These are phyloP conservation scores for Artemisiospiza belli DNA, from an alignment of 2,113 vertebrate genomes.

Conservation along the genomic window DNA sequence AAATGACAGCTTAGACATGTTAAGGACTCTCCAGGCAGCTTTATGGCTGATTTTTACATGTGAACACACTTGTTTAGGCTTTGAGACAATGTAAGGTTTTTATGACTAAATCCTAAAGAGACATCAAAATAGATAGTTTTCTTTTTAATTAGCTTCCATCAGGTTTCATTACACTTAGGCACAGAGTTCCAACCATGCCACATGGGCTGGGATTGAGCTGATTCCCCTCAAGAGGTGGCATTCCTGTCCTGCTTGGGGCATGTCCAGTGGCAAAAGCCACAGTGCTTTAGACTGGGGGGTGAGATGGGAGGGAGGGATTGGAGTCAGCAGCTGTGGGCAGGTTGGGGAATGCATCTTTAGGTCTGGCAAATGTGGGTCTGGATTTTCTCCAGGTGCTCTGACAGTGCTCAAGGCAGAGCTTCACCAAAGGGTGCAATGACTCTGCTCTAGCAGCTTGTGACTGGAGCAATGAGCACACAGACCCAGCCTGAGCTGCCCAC, in stretches of 20 bases:
- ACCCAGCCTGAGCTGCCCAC: neutral
- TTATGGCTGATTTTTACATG: constrained; percentile 1
- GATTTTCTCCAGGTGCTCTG: neutral
- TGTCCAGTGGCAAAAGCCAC: neutral
- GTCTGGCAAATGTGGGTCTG: neutral
- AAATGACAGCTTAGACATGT: neutral
- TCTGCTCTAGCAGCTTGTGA: neutral
- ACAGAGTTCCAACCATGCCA: neutral
- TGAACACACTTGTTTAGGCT: constrained; percentile 18
- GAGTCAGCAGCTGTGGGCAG: neutral
- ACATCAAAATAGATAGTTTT: constrained; percentile 36
- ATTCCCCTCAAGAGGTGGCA: neutral
- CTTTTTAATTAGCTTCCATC: constrained; percentile 11
- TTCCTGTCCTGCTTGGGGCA: fast-evolving
- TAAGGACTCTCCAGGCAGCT: constrained; percentile 6
- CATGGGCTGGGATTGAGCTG: neutral
- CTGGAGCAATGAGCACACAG: neutral
- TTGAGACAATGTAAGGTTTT: constrained; percentile 38
- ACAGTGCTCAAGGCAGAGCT: neutral
- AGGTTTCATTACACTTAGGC: neutral
- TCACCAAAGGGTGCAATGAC: neutral
- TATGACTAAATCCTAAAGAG: constrained; percentile 6
- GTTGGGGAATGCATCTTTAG: neutral
- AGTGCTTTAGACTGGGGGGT: neutral
- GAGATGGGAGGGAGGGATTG: neutral